Conservation (phyloP, 1,140 invertebrate species). For the Nephila pilipes region DNA sequence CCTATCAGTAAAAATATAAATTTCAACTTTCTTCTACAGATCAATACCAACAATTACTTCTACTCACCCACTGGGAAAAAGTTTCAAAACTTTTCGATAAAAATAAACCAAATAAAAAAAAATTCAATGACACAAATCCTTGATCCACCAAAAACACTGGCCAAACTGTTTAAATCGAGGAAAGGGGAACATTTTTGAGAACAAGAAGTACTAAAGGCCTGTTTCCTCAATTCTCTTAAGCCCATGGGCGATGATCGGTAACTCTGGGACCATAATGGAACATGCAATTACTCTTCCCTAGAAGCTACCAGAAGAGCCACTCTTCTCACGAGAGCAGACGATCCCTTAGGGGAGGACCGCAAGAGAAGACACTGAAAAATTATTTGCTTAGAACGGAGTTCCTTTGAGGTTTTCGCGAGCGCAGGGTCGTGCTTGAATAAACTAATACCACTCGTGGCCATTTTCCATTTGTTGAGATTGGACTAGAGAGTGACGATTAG, state of each 20-base stretch:
- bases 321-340: background rate
- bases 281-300: slow-evolving; percentile 21
- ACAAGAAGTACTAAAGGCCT: background rate
- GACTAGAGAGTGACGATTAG: background rate
- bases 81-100: background rate
- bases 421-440: background rate
- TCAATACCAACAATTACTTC: background rate
- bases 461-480: slow-evolving; percentile 6
- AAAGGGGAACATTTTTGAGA: background rate
- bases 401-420: slow-evolving; percentile 7
- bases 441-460: slow-evolving; percentile 37
- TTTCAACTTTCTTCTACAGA: background rate
- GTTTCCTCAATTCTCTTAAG: background rate
- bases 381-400: slow-evolving; percentile 28
- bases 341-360: background rate
- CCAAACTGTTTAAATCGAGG: background rate
- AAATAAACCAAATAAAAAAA: background rate
- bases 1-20: background rate
- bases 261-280: slow-evolving; percentile 22
- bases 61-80: background rate
- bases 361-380: slow-evolving; percentile 24
- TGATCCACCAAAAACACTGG: background rate
- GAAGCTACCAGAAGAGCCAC: background rate
- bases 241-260: slow-evolving; percentile 12
- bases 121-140: background rate